Percentiles rank a stretch among this genome's conserved stretches.
phyloP scores from a whole-genome alignment of 2,888 invertebrate genomes.

The Drosophila prostipennis region DNA sequence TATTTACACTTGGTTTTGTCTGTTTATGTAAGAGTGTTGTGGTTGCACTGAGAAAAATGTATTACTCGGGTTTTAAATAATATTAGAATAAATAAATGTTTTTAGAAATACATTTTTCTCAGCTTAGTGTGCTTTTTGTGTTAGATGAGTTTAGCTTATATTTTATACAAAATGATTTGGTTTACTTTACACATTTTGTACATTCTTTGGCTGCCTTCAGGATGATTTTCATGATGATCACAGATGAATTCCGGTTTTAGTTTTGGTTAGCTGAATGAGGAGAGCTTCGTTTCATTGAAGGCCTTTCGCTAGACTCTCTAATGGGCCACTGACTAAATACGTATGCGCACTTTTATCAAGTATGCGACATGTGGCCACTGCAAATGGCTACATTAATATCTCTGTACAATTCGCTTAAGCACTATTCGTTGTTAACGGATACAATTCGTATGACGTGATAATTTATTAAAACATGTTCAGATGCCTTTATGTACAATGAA shows the following conservation, averaged over 20 bases:
- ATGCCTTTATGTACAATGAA: conserved; percentile 27
- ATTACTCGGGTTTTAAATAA: not conserved
- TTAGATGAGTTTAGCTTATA: conserved; percentile 34
- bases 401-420: conserved; percentile 32
- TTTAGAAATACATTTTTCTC: conserved; percentile 1
- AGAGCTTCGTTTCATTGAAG: conserved; percentile 21
- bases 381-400: conserved; percentile 49
- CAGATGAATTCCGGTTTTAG: conserved; percentile 44
- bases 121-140: conserved; percentile 19
- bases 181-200: conserved; percentile 36
- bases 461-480: conserved; percentile 26
- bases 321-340: conserved; percentile 23
- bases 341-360: conserved; percentile 61
- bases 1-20: conserved; percentile 64
- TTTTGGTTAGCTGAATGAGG: conserved; percentile 36
- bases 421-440: conserved; percentile 29
- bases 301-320: conserved; percentile 33
- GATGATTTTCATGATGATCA: conserved; percentile 33
- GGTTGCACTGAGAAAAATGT: conserved; percentile 14
- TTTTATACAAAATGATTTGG: conserved; percentile 8
- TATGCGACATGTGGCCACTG: conserved; percentile 66
- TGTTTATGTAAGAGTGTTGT: conserved; percentile 16
- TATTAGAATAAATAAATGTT: not conserved
- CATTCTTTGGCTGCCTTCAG: conserved; percentile 19
- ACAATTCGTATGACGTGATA: conserved; percentile 25